Conservation (phyloP, 2,888 invertebrate genomes). For the Drosophila birchii region DNA sequence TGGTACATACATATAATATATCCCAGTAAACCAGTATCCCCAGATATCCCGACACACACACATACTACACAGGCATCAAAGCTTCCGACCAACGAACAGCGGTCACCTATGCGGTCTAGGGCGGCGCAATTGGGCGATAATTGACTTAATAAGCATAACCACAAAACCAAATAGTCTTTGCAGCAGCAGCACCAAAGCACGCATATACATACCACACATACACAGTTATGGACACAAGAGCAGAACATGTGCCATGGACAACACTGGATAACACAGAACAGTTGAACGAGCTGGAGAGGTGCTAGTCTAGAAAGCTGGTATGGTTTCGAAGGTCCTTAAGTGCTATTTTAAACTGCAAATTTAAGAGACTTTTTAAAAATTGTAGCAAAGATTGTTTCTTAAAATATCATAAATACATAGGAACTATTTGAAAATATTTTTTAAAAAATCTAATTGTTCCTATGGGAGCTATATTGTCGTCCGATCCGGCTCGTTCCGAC, state of each 20-base stretch:
- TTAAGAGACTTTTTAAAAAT: neutral
- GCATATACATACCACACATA: neutral
- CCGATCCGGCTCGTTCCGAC: no score
- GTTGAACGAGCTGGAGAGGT: neutral
- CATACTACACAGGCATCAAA: constrained; percentile 1
- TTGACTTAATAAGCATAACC: constrained; percentile 78
- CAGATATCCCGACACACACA: neutral
- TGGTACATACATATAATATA: no score
- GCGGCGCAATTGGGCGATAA: constrained; percentile 75
- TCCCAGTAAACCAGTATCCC: neutral
- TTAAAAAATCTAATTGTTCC: no score
- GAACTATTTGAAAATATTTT: no score
- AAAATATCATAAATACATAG: no score
- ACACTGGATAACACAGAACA: constrained; percentile 33
- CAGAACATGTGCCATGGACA: constrained; percentile 5
- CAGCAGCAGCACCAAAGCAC: constrained; percentile 23
- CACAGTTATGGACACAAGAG: constrained; percentile 22
- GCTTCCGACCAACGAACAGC: constrained; percentile 12
- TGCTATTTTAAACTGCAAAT: neutral
- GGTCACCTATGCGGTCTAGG: constrained; percentile 40
- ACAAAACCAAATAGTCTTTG: constrained; percentile 68
- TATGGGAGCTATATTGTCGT: no score
- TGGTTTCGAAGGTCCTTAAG: no score
- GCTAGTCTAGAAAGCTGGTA: neutral
- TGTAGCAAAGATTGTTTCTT: no score